Evolutionary conservation across 2,113 vertebrate species (phyloP).

Genomic region (Accipiter virgatus): DNA sequence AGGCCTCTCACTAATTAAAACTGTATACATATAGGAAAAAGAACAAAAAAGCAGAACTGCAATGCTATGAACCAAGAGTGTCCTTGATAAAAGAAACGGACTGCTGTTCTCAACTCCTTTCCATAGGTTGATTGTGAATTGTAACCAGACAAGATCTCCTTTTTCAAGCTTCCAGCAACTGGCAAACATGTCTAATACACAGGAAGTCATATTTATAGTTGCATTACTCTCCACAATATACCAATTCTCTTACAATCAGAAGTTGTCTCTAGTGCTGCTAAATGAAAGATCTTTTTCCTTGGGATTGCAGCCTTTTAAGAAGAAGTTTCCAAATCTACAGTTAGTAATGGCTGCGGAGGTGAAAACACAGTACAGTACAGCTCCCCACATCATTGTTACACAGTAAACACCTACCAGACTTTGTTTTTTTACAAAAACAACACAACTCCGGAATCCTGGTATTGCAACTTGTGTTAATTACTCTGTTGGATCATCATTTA

Average conservation of each 20-base stretch:
- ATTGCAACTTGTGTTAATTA: not conserved
- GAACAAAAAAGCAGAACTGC: not conserved
- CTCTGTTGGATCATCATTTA: not conserved
- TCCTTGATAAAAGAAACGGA: slow-evolving; percentile 3
- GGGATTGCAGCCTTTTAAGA: not conserved
- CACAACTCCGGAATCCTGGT: not conserved
- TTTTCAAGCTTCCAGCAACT: slow-evolving; percentile 44
- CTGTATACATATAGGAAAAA: not conserved
- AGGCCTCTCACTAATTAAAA: slow-evolving; percentile 36
- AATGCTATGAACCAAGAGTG: not conserved
- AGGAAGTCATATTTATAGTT: slow-evolving; percentile 65
- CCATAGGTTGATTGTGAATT: slow-evolving; percentile 63
- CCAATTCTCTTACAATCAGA: slow-evolving; percentile 36
- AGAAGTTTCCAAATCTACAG: not conserved
- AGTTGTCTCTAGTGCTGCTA: not conserved
- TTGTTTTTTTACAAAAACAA: not conserved
- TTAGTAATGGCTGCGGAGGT: not conserved
- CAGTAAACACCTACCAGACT: not conserved
- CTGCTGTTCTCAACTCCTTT: slow-evolving; percentile 24
- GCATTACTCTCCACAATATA: slow-evolving; percentile 42
- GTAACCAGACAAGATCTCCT: slow-evolving; percentile 51
- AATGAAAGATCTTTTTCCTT: slow-evolving; percentile 20
- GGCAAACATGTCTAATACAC: slow-evolving; percentile 33
- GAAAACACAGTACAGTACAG: not conserved
- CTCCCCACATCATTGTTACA: not conserved